Percentiles rank a stretch among this genome's conserved stretches.
phyloP scores from a whole-genome alignment of 2,113 vertebrate genomes.

The Neogale vison region DNA sequence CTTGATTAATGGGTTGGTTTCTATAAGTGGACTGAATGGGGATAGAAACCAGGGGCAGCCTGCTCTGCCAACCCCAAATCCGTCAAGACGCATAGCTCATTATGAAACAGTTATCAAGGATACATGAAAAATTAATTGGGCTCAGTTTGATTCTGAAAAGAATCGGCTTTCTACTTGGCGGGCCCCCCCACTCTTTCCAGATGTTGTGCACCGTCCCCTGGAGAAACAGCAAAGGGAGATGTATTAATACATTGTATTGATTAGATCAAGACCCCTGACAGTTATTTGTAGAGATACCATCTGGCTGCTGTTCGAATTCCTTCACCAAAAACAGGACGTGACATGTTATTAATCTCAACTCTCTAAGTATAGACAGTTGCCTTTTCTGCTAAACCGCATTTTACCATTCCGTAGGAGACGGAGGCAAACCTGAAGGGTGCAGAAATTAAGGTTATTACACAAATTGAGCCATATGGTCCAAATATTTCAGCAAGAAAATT shows the following conservation, averaged over 20 bases:
- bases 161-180: slow-evolving; percentile 88
- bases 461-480: slow-evolving; percentile 99
- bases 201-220: slow-evolving; percentile 94
- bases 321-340: slow-evolving; percentile 99
- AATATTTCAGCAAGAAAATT: slow-evolving; percentile 99
- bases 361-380: slow-evolving; percentile 93
- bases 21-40: slow-evolving; percentile 98
- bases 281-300: slow-evolving; percentile 99
- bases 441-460: slow-evolving; percentile 99
- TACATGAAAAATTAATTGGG: slow-evolving; percentile 94
- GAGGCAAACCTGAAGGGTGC: slow-evolving; percentile 99
- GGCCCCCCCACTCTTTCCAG: slow-evolving; percentile 93
- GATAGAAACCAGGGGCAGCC: slow-evolving; percentile 93
- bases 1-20: slow-evolving; percentile 99
- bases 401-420: slow-evolving; percentile 91
- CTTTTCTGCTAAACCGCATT: slow-evolving; percentile 91
- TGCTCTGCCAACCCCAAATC: slow-evolving; percentile 90
- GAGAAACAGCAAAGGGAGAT: slow-evolving; percentile 95
- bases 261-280: slow-evolving; percentile 99
- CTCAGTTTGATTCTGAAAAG: slow-evolving; percentile 93
- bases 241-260: slow-evolving; percentile 99
- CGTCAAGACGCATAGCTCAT: slow-evolving; percentile 92
- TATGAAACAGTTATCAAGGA: slow-evolving; percentile 95
- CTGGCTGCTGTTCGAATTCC: slow-evolving; percentile 99
- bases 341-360: slow-evolving; percentile 99